Base-by-base conservation (phyloP, 2,888 invertebrate species). In the Caenorhabditis virilis region DNA sequence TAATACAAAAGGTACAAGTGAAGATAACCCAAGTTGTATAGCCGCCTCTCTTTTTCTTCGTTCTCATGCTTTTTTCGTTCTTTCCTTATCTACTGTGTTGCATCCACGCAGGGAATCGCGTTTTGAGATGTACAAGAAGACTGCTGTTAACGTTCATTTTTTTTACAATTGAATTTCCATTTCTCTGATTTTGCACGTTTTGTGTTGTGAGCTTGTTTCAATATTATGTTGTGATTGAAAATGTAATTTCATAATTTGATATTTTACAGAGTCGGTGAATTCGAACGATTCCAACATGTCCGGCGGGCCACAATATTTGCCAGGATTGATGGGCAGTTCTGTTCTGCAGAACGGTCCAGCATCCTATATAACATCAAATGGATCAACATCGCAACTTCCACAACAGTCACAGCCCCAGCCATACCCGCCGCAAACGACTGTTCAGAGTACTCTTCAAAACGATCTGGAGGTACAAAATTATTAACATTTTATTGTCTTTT, bases 251-350 rank as follows among this genome's bases (percentile, higher is more conserved):
- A 5, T 38, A 7, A 15, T 5, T 9, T 41, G 18, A 6, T 16
- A 16, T 9, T 63, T 75, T 59, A 63, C 67, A 68, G 74, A 72
- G 54, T 36, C 65, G 38, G n/a, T 62, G 20, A 64, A 54, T 50
- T 53, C 65, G 35, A 61, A 50, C 59, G 70, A 63, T 26, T 49
- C 54, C 38, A 63, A n/a, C 48, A 65, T 55, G 67, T 70, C 63
- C 42, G 64, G 64, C 54, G 64, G 64, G 64, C 64, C 64, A 42
- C 64, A 64, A 51, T 64, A 54, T 45, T 26, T 64, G 46, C 58
- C 39, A 58, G 64, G 64, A 50, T 50, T 49, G 9, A 54, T 64
- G 50, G 58, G 47, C 2, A 47, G n/a, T 33, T 35, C 47, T 47
- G 47, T 20, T 43, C 30, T 51, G 27, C 52, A 50, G 45, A 57